Evolutionary conservation across 2,888 invertebrate genomes (phyloP).

Genomic region (Tachina grossa): DNA sequence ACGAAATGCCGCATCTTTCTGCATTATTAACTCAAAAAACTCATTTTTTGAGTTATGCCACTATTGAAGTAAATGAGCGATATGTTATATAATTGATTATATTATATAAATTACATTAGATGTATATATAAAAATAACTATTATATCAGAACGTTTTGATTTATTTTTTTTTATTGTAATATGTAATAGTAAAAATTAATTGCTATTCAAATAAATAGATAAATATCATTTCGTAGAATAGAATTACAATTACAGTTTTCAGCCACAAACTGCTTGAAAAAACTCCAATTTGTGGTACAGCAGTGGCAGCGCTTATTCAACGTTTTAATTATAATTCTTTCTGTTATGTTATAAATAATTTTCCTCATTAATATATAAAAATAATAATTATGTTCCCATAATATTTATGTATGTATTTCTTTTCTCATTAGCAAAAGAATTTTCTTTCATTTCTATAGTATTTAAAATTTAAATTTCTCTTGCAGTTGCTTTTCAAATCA

Average conservation of each 20-base stretch:
- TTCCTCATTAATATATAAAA: neutral
- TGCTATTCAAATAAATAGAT: slow-evolving; percentile 52
- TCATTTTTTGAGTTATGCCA: too few relatives aligned
- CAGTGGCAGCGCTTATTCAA: neutral
- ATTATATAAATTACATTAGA: slow-evolving; percentile 23
- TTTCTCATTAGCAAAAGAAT: slow-evolving; percentile 9
- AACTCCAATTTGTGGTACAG: neutral
- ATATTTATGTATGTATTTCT: neutral
- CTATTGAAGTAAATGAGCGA: too few relatives aligned
- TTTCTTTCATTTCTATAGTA: too few relatives aligned
- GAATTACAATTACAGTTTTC: slow-evolving; percentile 38
- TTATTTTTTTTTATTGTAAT: slow-evolving; percentile 21
- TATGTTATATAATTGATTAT: neutral
- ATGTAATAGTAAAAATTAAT: slow-evolving; percentile 41
- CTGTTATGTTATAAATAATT: neutral
- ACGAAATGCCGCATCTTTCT: too few relatives aligned
- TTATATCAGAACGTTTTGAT: slow-evolving; percentile 48
- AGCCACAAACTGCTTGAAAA: slow-evolving; percentile 18
- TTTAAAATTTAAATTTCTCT: neutral
- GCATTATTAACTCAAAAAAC: too few relatives aligned
- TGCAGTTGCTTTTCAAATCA: neutral
- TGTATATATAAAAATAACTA: slow-evolving; percentile 48
- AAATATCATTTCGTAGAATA: slow-evolving; percentile 34
- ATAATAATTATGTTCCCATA: neutral
- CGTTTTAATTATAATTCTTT: slow-evolving; percentile 25